Evolutionary conservation across 2,113 vertebrate genomes (phyloP), one percentile per base, ranked within the genome.

Genomic region (Triplophysa rosa): DNA sequence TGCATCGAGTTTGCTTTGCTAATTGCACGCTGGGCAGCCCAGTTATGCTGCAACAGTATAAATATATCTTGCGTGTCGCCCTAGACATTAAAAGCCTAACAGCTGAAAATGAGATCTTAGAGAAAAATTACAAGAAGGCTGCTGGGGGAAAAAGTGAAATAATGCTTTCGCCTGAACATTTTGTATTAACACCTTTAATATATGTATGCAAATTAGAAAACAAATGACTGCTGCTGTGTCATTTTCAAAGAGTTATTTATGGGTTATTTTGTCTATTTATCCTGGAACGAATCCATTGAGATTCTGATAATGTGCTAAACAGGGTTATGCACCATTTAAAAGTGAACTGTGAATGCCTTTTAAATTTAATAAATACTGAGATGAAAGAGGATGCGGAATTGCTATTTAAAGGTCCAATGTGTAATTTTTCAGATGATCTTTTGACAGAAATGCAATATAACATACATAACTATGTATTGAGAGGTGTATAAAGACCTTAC

Each of bases 11-110:
- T 73, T 42, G 47, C 6, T 45, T 67, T 45, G 72, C 24, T 63
- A 79, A 61, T 19, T 79, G 54, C 24, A 49, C 47, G 26, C 76
- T 70, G 66, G 56, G 58, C 66, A 62, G 66, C 66, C 19, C 17
- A 21, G 40, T 79, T 70, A 63, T 0, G 23, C 45, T 54, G 58
- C 8, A 56, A 73, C 21, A 29, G 21, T 16, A 21, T 12, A 56
- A 80, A 73, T 42, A 80, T 52, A 37, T 73, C 21, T 47, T 13
- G 54, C 29, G 13, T 21, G 37, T 61, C 33, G 56, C 56, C 56
- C 21, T 42, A 17, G 37, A 21, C 37, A 7, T 26, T 73, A 73
- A 59, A 73, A 61, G 6, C 11, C 54, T 14, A 21, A 8, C 10
- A 21, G 12, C 5, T 14, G 12, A 58, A 72, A 72, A 56, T 13